phyloP scores from a whole-genome alignment of 2,797 vertebrate genomes.

The Megaceryle alcyon region DNA sequence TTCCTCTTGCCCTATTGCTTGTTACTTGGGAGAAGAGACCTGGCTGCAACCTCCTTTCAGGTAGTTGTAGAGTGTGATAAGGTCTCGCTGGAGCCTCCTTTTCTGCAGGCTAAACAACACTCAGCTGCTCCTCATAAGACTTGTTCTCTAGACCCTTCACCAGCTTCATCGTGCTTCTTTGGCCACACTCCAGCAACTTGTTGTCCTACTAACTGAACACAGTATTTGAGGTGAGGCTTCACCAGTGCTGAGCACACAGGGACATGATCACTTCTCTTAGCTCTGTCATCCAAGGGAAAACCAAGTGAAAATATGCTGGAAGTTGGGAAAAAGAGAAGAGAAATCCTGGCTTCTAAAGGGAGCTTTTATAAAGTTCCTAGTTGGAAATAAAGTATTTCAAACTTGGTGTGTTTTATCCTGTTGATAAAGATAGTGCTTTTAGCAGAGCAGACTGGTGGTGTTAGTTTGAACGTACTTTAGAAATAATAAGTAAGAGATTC shows the following conservation, averaged over 20 bases:
- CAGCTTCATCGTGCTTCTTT: background rate
- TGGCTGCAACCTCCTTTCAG: background rate
- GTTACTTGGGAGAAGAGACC: background rate
- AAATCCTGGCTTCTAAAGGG: background rate
- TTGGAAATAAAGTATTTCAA: background rate
- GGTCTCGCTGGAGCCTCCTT: background rate
- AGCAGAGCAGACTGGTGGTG: background rate
- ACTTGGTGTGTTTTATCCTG: background rate
- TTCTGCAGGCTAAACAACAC: background rate
- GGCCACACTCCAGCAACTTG: background rate
- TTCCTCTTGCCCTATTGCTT: background rate
- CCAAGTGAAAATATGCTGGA: background rate
- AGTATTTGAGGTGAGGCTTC: background rate
- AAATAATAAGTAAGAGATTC: background rate
- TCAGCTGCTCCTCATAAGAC: background rate
- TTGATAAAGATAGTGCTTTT: background rate
- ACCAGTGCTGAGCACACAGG: background rate
- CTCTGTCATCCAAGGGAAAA: background rate
- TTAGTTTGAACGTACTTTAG: background rate
- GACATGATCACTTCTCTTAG: too few species aligned
- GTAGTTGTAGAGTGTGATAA: background rate
- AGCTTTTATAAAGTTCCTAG: background rate
- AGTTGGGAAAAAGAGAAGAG: background rate
- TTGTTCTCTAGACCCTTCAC: background rate
- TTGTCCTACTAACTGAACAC: background rate